phyloP scores from a whole-genome alignment of 2,797 vertebrate genomes.

The Gallinago stenura region DNA sequence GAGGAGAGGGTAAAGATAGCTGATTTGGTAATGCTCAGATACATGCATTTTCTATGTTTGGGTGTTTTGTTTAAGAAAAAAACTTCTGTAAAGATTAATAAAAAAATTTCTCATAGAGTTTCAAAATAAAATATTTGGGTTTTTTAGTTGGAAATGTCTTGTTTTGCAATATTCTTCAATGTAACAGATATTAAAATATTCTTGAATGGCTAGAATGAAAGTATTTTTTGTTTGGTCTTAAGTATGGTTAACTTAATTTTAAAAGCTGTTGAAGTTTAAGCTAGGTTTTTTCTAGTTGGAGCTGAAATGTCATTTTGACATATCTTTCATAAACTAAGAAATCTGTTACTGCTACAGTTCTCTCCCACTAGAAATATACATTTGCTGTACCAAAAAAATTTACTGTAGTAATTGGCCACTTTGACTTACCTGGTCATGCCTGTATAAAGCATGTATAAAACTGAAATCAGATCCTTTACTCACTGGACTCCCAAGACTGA shows the following conservation, averaged over 20 bases:
- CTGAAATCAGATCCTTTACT: not conserved
- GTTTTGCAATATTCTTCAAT: not conserved
- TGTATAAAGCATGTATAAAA: not conserved
- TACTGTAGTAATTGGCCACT: not conserved
- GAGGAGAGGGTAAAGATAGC: not conserved
- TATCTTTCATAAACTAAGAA: not conserved
- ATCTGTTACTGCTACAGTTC: not conserved
- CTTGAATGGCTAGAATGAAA: not conserved
- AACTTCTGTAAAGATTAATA: not conserved
- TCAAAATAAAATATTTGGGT: not conserved
- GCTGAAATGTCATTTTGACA: not conserved
- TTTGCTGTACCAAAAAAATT: not conserved
- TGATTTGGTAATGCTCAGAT: not conserved
- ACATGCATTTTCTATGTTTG: not conserved
- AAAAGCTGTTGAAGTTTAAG: not conserved
- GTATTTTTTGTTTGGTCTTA: not conserved
- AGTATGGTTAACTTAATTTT: not conserved
- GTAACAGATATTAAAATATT: not conserved
- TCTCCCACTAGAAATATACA: not conserved
- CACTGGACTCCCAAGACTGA: not conserved
- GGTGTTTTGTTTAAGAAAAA: not conserved
- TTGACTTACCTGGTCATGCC: not conserved
- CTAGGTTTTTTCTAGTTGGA: not conserved
- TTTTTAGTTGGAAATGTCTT: not conserved
- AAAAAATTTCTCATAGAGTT: not conserved